phyloP scores from a whole-genome alignment of 1,140 invertebrate genomes.

The Triops cancriformis region DNA sequence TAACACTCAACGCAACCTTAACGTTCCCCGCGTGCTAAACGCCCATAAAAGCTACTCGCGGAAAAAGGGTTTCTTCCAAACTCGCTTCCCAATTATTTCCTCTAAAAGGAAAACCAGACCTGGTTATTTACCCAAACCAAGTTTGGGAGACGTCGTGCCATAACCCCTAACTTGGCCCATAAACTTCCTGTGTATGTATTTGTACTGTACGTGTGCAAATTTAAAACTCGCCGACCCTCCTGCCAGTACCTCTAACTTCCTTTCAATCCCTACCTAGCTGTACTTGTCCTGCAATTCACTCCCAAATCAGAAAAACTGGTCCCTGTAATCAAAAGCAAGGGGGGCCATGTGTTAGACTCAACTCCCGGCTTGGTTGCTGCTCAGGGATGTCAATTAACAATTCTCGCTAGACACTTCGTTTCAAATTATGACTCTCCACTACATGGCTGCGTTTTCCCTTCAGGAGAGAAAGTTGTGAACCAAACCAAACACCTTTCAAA shows the following conservation, averaged over 20 bases:
- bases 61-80: not conserved
- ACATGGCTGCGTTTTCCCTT: not conserved
- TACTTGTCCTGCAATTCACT: not conserved
- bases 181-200: not conserved
- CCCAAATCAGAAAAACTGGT: not conserved
- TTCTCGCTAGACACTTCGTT: not conserved
- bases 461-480: not conserved
- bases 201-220: too few relatives aligned
- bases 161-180: conserved; percentile 5
- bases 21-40: too few relatives aligned
- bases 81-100: conserved; percentile 11
- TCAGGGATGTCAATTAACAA: conserved; percentile 1
- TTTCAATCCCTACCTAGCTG: not conserved
- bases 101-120: conserved; percentile 10
- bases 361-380: not conserved
- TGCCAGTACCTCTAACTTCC: not conserved
- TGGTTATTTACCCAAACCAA: not conserved
- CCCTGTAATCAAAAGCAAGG: not conserved
- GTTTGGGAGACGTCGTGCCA: conserved; percentile 8
- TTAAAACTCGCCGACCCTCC: not conserved
- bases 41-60: not conserved
- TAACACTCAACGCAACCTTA: too few relatives aligned
- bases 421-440: not conserved
- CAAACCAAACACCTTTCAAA: too few relatives aligned
- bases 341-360: not conserved